Conservation (phyloP, 2,113 vertebrate species). For the Callospermophilus lateralis region DNA sequence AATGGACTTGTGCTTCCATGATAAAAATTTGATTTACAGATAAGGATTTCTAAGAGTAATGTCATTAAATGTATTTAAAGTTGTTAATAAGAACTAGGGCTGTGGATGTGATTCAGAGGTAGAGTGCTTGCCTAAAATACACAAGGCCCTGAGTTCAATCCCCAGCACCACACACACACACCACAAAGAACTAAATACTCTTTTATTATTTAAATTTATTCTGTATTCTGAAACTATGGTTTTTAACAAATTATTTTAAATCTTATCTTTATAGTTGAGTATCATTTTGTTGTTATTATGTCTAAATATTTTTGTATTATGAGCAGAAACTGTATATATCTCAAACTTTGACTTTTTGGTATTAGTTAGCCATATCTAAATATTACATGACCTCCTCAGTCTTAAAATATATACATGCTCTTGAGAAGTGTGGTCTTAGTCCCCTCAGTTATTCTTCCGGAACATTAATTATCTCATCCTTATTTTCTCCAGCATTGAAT, state of each 20-base stretch:
- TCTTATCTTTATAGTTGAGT: neutral
- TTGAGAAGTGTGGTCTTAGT: neutral
- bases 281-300: neutral
- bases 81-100: neutral
- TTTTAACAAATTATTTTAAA: constrained; percentile 29
- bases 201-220: constrained; percentile 25
- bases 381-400: neutral
- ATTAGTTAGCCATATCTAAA: neutral
- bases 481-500: neutral
- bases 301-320: neutral
- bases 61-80: constrained; percentile 33
- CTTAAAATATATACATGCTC: neutral
- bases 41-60: constrained; percentile 30
- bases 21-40: neutral
- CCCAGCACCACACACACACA: no score
- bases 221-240: constrained; percentile 9
- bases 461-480: neutral
- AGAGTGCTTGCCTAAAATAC: no score
- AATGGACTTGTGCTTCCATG: neutral
- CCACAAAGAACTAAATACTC: no score
- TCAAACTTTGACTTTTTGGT: constrained; percentile 16
- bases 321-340: neutral
- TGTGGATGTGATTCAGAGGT: no score
- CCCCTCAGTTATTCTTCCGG: neutral
- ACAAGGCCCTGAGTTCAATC: no score